Evolutionary conservation across 1,140 invertebrate species (phyloP).

Genomic region (Rhizoglyphus robini): DNA sequence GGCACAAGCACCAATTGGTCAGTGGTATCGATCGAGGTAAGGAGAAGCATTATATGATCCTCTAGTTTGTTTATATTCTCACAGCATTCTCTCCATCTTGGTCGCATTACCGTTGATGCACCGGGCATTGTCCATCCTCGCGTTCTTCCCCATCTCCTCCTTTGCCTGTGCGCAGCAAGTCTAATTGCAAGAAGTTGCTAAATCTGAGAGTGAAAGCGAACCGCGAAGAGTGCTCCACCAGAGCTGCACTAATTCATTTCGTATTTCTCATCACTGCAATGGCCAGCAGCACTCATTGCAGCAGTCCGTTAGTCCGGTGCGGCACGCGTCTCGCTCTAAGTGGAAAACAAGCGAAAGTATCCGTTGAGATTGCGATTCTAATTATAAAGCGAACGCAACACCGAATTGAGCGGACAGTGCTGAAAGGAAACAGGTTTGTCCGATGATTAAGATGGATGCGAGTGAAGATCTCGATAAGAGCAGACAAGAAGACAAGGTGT

Average conservation of each 20-base stretch:
- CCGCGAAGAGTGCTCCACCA: neutral
- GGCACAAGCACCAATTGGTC: too few species aligned
- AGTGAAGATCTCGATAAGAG: neutral
- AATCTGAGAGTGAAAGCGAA: neutral
- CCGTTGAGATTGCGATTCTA: conserved; percentile 12
- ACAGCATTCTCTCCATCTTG: neutral
- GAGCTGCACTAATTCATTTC: neutral
- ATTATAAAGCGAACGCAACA: neutral
- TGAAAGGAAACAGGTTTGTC: conserved; percentile 7
- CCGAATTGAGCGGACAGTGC: neutral
- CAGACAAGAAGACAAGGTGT: neutral
- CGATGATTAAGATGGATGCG: neutral
- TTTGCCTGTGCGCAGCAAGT: too few species aligned
- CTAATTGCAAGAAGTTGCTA: too few species aligned
- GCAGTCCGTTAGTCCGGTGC: too few species aligned
- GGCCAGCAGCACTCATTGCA: neutral
- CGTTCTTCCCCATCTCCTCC: too few species aligned
- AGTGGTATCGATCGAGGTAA: too few species aligned
- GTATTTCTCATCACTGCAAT: neutral
- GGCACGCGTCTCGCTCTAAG: too few species aligned
- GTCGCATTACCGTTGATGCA: neutral
- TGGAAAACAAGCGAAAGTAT: too few species aligned
- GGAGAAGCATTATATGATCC: too few species aligned
- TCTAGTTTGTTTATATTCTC: too few species aligned
- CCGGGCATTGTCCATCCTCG: too few species aligned